Evolutionary conservation across 2,113 vertebrate genomes (phyloP), one percentile per base, ranked within the genome.

Genomic region (Nothoprocta pentlandii): DNA sequence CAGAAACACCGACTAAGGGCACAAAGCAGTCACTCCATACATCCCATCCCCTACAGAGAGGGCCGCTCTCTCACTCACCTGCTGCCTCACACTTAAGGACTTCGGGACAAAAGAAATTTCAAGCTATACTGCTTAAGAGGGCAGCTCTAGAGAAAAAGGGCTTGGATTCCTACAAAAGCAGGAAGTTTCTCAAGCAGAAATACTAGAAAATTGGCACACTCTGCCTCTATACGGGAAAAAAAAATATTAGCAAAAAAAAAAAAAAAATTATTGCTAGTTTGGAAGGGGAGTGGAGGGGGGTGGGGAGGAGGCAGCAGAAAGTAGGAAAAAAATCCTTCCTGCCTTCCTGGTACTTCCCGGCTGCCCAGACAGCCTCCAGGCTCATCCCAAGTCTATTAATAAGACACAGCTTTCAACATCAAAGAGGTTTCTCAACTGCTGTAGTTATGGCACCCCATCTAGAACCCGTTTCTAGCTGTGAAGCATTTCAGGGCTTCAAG

Each of bases 391-490:
- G 68, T 26, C 5, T 56, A 84, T 68, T 83, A 86, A 88, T 58
- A 94, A 90, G 91, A 83, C 22, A 94, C 28, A 93, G 56, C 42
- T 90, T 86, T 88, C 42, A 54, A 51, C 69, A 92, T 80, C 76
- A 94, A 93, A 96, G 80, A 90, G 73, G 80, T 75, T 95, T 94
- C 92, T 91, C 53, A 56, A 62, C 79, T 92, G 47, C 42, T 88
- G 8, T 80, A 39, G 12, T 11, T 75, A 42, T 10, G 51, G 42
- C 47, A 78, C 22, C 2, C 32, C 34, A 84, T 90, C 68, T 77
- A 88, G 23, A 58, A 17, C 54, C 54, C 26, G 30, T 77, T 28
- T 30, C 19, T 62, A n/a, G 62, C 83, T 82, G 36, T 39, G 59
- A 92, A 14, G 16, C 66, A 44, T 67, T 85, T 79, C 67, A 62